Evolutionary conservation across 1,140 invertebrate species (phyloP), one percentile per base, ranked within the genome.

Genomic region (Orius laevigatus): DNA sequence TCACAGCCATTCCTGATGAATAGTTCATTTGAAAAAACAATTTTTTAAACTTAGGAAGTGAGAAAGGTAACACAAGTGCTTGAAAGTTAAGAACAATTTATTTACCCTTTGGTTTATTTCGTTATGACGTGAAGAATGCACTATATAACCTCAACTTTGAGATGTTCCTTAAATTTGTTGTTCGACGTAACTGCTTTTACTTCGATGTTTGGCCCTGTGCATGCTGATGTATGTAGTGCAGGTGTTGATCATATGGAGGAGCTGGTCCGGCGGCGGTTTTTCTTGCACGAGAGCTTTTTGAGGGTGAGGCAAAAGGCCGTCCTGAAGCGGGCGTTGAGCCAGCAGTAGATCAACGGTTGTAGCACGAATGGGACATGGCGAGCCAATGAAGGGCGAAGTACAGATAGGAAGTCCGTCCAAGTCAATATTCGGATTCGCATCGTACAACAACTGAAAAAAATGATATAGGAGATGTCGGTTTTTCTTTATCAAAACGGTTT

Each of bases 261-360:
- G 59, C 19, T 69, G 68, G 53, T 72, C 66, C 53, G 69, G 67
- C 19, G 65, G 65, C 2, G 45, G 40, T 12, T 36, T 19, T 18
- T 31, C 42, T 51, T 35, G 46, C 53, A 50, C 9, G 42, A 36
- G 33, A 54, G 51, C 18, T 49, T 41, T 32, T 49, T 49, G 5
- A 51, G 42, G 25, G 46, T 49, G 44, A 54, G 42, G 42, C 52
- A 48, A 35, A 58, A 53, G 5, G 51, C 57, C 0, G 49, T 9
- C 9, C 53, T 40, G 68, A 50, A 73, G 25, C 78, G 70, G 1
- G 76, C 73, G 63, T 91, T 91, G 82, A 92, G 87, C 71, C 86
- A 89, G 62, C 84, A 88, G 63, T 92, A 92, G 56, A 94, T 91
- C 48, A 93, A 74, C 1, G 89, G 89, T 66, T 94, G 70, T 89